Percentiles rank a stretch among this genome's conserved stretches.
These are phyloP conservation scores for Chlamydotis undulata DNA, from an alignment of 2,113 vertebrate genomes.

Conservation along the genomic window DNA sequence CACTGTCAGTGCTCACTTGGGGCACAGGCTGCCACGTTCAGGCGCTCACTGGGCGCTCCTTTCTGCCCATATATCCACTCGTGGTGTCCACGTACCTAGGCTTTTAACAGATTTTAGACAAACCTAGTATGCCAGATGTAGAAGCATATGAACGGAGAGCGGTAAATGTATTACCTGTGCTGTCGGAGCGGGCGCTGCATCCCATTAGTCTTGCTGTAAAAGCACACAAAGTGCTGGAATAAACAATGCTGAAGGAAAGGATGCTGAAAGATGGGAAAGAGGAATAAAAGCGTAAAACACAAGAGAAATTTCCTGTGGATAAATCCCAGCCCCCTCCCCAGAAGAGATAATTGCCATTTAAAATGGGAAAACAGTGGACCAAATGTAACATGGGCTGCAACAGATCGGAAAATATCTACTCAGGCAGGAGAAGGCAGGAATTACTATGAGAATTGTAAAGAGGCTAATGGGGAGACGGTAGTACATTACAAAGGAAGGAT, in stretches of 20 bases:
- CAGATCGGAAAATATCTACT: neutral
- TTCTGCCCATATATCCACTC: neutral
- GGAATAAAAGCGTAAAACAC: neutral
- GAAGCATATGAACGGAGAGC: neutral
- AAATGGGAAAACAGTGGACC: neutral
- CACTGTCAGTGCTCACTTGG: neutral
- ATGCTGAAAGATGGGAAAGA: neutral
- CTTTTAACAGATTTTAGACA: conserved; percentile 1
- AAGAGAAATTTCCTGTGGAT: neutral
- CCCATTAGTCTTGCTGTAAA: neutral
- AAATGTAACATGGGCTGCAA: neutral
- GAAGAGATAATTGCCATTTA: neutral
- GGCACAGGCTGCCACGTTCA: neutral
- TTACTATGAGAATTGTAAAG: neutral
- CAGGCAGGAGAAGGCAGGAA: conserved; percentile 2
- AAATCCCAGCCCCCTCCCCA: neutral
- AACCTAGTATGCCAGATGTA: neutral
- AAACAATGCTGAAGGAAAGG: neutral
- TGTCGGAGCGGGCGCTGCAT: rapidly evolving
- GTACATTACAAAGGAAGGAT: neutral
- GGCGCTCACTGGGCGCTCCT: rapidly evolving
- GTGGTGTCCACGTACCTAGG: rapidly evolving
- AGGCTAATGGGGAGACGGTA: neutral
- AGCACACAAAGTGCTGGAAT: neutral
- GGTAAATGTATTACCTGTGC: neutral